A percentile compares a stretch with the other conserved stretches of the same genome.
These are phyloP conservation scores for Axinella damicornis DNA, from an alignment of 37 sponge, comb jelly and placozoan genomes.

Conservation along the genomic window DNA sequence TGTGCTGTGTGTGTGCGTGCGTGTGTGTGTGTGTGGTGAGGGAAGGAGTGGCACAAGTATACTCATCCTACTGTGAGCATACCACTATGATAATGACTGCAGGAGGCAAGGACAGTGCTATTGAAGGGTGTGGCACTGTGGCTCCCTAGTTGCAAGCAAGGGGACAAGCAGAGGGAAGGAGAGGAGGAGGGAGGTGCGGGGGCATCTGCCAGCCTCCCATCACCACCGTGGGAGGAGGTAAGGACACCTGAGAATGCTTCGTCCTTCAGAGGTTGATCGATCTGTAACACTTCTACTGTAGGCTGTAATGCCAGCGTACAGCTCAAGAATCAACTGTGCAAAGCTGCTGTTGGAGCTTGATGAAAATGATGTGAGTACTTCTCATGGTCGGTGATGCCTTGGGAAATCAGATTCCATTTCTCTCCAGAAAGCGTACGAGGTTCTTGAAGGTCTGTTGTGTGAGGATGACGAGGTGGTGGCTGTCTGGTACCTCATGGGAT, in stretches of 20 bases:
- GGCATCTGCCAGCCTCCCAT: neutral
- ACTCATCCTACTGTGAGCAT: too few species aligned
- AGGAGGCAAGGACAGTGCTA: conserved; percentile 61
- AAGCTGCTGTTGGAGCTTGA: conserved; percentile 78
- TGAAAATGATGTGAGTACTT: conserved; percentile 70
- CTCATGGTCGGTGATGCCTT: too few species aligned
- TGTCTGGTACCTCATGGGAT: conserved; percentile 90
- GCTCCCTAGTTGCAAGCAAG: conserved; percentile 36
- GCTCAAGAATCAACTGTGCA: conserved; percentile 55
- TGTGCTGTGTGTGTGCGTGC: too few species aligned
- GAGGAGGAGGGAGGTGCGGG: neutral
- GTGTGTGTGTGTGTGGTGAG: too few species aligned
- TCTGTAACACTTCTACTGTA: too few species aligned
- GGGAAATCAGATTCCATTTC: neutral
- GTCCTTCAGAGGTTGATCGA: too few species aligned
- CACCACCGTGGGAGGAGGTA: neutral
- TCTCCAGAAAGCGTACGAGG: conserved; percentile 54
- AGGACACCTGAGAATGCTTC: neutral
- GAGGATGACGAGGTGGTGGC: conserved; percentile 88
- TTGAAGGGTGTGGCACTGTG: conserved; percentile 63
- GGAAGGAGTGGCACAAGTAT: too few species aligned
- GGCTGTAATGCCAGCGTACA: conserved; percentile 44
- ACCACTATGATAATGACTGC: too few species aligned
- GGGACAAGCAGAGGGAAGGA: neutral
- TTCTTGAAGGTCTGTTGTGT: conserved; percentile 64